Evolutionary conservation across 2,113 vertebrate species (phyloP).

Genomic region (Oryzias javanicus): DNA sequence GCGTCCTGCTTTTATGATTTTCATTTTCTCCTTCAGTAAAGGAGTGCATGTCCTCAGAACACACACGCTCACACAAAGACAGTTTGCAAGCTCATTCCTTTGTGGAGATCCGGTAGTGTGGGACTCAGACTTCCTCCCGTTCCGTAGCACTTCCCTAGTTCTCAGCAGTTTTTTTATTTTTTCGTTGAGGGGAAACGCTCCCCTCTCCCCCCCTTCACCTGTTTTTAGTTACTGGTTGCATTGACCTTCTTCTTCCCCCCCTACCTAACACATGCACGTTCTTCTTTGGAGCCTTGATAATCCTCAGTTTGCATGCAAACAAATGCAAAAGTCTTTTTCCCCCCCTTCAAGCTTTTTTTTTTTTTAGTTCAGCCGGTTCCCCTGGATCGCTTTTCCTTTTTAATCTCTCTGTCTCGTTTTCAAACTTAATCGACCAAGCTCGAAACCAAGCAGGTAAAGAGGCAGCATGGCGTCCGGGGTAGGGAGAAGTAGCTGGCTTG

Average conservation of each 20-base stretch:
- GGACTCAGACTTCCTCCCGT: constrained; percentile 80
- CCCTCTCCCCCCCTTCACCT: constrained; percentile 71
- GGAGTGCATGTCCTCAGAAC: constrained; percentile 81
- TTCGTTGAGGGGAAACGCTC: constrained; percentile 81
- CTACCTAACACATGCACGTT: constrained; percentile 97
- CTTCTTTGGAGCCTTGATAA: constrained; percentile 94
- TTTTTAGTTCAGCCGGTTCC: constrained; percentile 75
- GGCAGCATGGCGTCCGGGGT: constrained; percentile 83
- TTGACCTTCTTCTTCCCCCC: constrained; percentile 86
- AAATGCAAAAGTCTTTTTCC: constrained; percentile 83
- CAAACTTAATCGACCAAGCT: constrained; percentile 63
- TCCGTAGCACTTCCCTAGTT: constrained; percentile 79
- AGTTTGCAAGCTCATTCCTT: constrained; percentile 79
- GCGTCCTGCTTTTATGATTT: constrained; percentile 77
- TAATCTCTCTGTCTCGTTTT: constrained; percentile 72
- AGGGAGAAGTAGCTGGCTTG: constrained; percentile 66
- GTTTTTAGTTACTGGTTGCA: constrained; percentile 91
- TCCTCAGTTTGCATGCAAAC: constrained; percentile 97
- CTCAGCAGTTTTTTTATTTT: constrained; percentile 65
- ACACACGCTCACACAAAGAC: constrained; percentile 61
- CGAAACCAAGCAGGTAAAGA: constrained; percentile 66
- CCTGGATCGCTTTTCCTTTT: constrained; percentile 77
- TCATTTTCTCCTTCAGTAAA: constrained; percentile 77
- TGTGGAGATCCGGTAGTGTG: constrained; percentile 79
- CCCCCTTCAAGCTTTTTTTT: constrained; percentile 73